phyloP scores from a whole-genome alignment of 2,113 vertebrate genomes.

The Sarotherodon lohbergeri region DNA sequence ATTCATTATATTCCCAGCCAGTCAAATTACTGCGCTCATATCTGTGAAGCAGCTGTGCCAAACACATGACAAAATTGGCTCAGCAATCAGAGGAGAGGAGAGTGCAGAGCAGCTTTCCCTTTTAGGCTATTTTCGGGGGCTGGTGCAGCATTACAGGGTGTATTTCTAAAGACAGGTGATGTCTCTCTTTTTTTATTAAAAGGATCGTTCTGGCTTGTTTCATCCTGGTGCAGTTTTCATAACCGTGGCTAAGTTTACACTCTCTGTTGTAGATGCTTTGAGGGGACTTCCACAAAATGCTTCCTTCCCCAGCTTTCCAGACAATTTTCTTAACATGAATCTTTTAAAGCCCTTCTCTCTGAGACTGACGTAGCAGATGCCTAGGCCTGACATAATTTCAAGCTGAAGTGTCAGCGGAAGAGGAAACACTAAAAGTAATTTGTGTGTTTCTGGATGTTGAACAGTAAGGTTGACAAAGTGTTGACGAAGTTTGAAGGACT shows the following conservation, averaged over 20 bases:
- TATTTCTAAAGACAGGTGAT: not conserved
- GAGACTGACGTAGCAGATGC: not conserved
- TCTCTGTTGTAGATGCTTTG: not conserved
- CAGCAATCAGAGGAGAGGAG: not conserved
- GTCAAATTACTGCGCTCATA: slow-evolving; percentile 37
- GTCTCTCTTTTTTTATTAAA: not conserved
- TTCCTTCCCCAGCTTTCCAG: not conserved
- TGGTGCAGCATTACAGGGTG: not conserved
- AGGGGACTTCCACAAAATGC: not conserved
- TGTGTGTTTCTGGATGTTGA: not conserved
- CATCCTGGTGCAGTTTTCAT: not conserved
- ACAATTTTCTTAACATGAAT: not conserved
- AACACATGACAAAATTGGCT: slow-evolving; percentile 22
- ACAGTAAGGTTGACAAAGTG: not conserved
- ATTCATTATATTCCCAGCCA: slow-evolving; percentile 33
- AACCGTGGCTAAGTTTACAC: not conserved
- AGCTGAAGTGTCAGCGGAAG: not conserved
- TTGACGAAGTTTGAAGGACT: not conserved
- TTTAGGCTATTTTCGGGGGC: not conserved
- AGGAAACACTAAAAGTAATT: not conserved
- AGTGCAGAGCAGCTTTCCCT: not conserved
- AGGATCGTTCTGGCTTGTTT: not conserved
- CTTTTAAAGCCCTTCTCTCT: not conserved
- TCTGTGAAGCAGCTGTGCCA: slow-evolving; percentile 44
- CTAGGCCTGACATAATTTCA: not conserved